Evolutionary conservation across 2,113 vertebrate species (phyloP).

Genomic region (Neoarius graeffei): DNA sequence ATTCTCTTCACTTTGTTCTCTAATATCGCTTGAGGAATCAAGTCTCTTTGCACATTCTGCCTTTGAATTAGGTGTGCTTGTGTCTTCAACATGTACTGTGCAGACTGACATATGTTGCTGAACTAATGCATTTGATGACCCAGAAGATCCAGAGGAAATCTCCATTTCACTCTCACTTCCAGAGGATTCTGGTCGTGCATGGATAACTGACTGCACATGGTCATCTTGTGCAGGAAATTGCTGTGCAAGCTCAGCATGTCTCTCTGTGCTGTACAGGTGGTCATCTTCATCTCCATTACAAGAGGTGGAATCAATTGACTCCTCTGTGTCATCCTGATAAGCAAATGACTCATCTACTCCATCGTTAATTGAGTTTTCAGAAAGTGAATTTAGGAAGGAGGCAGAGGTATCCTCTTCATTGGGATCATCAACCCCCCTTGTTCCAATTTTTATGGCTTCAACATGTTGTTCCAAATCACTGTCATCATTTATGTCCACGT

Average conservation of each 20-base stretch:
- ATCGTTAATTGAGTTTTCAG: slow-evolving; percentile 90
- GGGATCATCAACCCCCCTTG: slow-evolving; percentile 61
- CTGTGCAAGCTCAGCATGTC: slow-evolving; percentile 70
- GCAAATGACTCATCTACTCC: slow-evolving; percentile 90
- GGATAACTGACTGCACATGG: slow-evolving; percentile 11
- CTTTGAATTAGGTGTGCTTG: slow-evolving; percentile 17
- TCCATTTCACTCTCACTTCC: slow-evolving; percentile 68
- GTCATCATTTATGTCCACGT: slow-evolving; percentile 57
- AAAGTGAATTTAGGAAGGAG: slow-evolving; percentile 90
- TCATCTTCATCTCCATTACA: slow-evolving; percentile 87
- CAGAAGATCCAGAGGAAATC: slow-evolving; percentile 63
- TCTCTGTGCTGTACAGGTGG: slow-evolving; percentile 82
- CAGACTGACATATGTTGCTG: slow-evolving; percentile 20
- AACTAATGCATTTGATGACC: slow-evolving; percentile 37
- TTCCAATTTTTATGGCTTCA: slow-evolving; percentile 51
- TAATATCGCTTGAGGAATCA: background rate
- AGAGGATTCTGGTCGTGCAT: slow-evolving; percentile 51
- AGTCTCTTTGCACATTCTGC: slow-evolving; percentile 23
- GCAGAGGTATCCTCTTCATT: slow-evolving; percentile 83
- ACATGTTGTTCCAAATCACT: slow-evolving; percentile 75
- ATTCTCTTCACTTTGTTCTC: background rate
- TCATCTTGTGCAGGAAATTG: slow-evolving; percentile 42
- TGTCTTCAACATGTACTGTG: slow-evolving; percentile 18
- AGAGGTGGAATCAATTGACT: slow-evolving; percentile 88
- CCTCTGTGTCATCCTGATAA: slow-evolving; percentile 89